Percentiles rank a stretch among this genome's conserved stretches.
These are phyloP conservation scores for Platerodrilus igneus DNA, from an alignment of 2,888 invertebrate species.

Conservation along the genomic window DNA sequence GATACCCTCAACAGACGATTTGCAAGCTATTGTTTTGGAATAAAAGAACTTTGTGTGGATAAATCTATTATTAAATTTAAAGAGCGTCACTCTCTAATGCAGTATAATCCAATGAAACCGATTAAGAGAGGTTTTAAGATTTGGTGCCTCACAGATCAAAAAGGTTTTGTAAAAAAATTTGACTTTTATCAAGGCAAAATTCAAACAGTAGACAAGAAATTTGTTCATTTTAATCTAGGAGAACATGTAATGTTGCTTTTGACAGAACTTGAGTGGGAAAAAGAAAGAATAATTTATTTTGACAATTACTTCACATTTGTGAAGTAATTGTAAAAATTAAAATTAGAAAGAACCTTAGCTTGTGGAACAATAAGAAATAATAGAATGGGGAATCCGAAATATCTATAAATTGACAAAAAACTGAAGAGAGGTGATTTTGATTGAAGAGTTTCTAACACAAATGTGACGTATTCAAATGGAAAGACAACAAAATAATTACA, in stretches of 20 bases:
- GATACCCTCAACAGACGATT: slow-evolving; percentile 17
- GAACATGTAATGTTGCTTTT: slow-evolving; percentile 31
- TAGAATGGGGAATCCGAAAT: slow-evolving; percentile 4
- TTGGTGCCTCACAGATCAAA: slow-evolving; percentile 19
- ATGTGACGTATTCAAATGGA: slow-evolving; percentile 26
- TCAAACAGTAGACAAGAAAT: not conserved
- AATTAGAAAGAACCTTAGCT: slow-evolving; percentile 20
- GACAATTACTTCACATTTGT: slow-evolving; percentile 33
- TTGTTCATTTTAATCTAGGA: slow-evolving; percentile 19
- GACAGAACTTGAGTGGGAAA: slow-evolving; percentile 20
- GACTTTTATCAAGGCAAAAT: slow-evolving; percentile 2
- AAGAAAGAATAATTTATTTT: slow-evolving; percentile 31
- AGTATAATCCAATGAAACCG: slow-evolving; percentile 31
- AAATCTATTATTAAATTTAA: slow-evolving; percentile 32
- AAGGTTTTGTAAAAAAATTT: slow-evolving; percentile 3
- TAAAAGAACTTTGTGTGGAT: not conserved
- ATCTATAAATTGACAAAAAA: slow-evolving; percentile 17
- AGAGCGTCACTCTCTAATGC: slow-evolving; percentile 29
- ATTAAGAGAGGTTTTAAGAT: slow-evolving; percentile 34
- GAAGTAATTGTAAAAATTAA: slow-evolving; percentile 23
- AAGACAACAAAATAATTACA: slow-evolving; percentile 31
- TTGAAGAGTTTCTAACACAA: slow-evolving; percentile 3
- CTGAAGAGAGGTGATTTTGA: slow-evolving; percentile 30
- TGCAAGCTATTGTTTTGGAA: not conserved
- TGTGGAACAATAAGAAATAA: slow-evolving; percentile 25